These are phyloP conservation scores for Gasterosteus nipponicus DNA, from an alignment of 2,113 vertebrate species.

Conservation along the genomic window DNA sequence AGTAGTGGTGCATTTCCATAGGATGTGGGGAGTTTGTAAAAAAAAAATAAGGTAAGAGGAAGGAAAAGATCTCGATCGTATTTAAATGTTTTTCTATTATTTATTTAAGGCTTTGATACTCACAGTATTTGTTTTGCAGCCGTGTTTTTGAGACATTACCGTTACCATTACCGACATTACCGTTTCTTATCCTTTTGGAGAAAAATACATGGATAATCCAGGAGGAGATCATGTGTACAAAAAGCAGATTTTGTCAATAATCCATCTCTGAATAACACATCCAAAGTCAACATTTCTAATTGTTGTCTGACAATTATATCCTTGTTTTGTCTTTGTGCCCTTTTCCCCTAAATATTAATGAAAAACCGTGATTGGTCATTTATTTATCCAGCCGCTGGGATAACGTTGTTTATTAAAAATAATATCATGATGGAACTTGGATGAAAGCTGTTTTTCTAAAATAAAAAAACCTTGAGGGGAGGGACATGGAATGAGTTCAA, in stretches of 20 bases:
- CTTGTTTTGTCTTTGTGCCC: constrained; percentile 4
- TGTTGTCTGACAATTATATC: constrained; percentile 32
- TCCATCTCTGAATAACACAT: constrained; percentile 72
- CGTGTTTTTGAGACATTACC: constrained; percentile 37
- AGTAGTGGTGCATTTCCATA: constrained; percentile 44
- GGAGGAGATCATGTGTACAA: constrained; percentile 59
- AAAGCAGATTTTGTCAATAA: constrained; percentile 69
- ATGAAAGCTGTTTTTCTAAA: constrained; percentile 53
- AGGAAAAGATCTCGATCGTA: background rate
- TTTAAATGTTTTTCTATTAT: background rate
- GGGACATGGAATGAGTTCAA: constrained; percentile 48
- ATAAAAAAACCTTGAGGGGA: constrained; percentile 59
- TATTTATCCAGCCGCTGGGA: constrained; percentile 23
- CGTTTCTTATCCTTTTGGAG: constrained; percentile 62
- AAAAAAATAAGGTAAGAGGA: background rate
- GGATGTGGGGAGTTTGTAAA: constrained; percentile 23
- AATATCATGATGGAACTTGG: constrained; percentile 24
- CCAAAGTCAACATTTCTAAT: constrained; percentile 61
- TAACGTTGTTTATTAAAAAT: constrained; percentile 53
- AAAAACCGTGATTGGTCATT: constrained; percentile 14
- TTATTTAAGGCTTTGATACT: constrained; percentile 7
- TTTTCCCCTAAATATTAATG: constrained; percentile 17
- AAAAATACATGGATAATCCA: constrained; percentile 69
- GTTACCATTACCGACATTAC: constrained; percentile 33
- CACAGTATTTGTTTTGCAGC: constrained; percentile 9